phyloP scores from a whole-genome alignment of 2,113 vertebrate genomes.

The Nestor notabilis region DNA sequence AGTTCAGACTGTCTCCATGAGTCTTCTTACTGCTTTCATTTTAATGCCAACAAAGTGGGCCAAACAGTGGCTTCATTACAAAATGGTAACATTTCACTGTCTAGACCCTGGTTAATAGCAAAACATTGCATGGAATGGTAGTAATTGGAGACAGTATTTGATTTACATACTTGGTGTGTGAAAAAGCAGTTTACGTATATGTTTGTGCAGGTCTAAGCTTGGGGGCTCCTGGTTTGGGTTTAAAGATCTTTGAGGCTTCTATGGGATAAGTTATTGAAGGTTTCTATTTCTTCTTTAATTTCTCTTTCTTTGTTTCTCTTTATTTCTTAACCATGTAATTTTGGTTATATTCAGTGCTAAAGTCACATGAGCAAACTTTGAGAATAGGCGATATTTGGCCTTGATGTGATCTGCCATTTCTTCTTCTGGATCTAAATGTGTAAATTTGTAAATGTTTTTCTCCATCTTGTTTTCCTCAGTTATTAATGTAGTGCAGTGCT shows the following conservation, averaged over 20 bases:
- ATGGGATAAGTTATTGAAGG: not conserved
- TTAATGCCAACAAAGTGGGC: not conserved
- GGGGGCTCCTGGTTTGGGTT: not conserved
- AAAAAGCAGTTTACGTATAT: not conserved
- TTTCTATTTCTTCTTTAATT: not conserved
- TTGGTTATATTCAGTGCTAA: not conserved
- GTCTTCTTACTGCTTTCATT: not conserved
- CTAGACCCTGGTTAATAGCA: not conserved
- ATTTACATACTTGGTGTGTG: not conserved
- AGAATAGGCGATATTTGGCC: not conserved
- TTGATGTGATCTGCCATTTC: not conserved
- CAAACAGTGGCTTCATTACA: not conserved
- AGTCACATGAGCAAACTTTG: not conserved
- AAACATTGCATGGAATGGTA: not conserved
- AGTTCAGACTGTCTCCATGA: not conserved
- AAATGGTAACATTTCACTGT: not conserved
- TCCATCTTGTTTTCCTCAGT: not conserved
- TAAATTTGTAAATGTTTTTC: not conserved
- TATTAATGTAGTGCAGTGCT: not conserved
- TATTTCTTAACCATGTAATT: not conserved
- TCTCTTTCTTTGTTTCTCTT: not conserved
- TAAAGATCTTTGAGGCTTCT: not conserved
- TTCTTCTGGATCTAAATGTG: not conserved
- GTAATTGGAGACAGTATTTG: not conserved
- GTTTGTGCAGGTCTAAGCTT: not conserved